phyloP scores from a whole-genome alignment of 37 sponge, comb jelly and placozoan species.

The Hormiphora californensis region DNA sequence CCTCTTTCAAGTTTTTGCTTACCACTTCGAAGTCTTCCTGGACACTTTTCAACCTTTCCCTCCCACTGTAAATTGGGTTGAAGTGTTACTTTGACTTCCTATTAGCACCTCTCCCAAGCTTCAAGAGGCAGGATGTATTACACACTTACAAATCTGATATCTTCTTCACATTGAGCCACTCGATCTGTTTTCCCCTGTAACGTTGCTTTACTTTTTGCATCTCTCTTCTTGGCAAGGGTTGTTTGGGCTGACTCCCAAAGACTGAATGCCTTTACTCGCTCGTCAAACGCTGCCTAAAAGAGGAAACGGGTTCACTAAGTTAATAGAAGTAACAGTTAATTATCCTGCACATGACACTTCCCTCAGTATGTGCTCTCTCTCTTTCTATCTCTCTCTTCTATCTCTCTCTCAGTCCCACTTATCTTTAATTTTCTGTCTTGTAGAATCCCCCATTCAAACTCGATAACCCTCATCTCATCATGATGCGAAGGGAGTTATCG shows the following conservation, averaged over 20 bases:
- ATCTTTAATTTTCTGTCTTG: too few relatives aligned
- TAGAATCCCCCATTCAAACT: too few relatives aligned
- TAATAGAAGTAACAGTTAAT: too few relatives aligned
- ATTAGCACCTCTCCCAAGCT: too few relatives aligned
- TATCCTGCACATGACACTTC: too few relatives aligned
- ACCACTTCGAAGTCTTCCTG: constrained; percentile 79
- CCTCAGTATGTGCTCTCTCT: too few relatives aligned
- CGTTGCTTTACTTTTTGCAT: constrained; percentile 73
- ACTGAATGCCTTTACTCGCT: constrained; percentile 73
- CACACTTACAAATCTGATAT: constrained; percentile 70
- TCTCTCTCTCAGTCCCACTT: too few relatives aligned
- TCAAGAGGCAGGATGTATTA: too few relatives aligned
- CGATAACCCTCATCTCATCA: too few relatives aligned
- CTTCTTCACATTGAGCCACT: constrained; percentile 65
- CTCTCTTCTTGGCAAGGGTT: constrained; percentile 83
- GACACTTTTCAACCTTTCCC: constrained; percentile 71
- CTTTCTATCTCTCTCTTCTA: too few relatives aligned
- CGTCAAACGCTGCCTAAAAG: constrained; percentile 64
- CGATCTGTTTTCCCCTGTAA: constrained; percentile 81
- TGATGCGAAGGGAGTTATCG: too few relatives aligned
- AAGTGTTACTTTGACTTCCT: too few relatives aligned
- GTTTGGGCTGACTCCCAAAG: constrained; percentile 72
- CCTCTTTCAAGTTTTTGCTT: constrained; percentile 68
- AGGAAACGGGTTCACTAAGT: not conserved
- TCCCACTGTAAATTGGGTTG: constrained; percentile 72